phyloP scores from a whole-genome alignment of 2,113 vertebrate species.

The Calyptommatus sinebrachiatus region DNA sequence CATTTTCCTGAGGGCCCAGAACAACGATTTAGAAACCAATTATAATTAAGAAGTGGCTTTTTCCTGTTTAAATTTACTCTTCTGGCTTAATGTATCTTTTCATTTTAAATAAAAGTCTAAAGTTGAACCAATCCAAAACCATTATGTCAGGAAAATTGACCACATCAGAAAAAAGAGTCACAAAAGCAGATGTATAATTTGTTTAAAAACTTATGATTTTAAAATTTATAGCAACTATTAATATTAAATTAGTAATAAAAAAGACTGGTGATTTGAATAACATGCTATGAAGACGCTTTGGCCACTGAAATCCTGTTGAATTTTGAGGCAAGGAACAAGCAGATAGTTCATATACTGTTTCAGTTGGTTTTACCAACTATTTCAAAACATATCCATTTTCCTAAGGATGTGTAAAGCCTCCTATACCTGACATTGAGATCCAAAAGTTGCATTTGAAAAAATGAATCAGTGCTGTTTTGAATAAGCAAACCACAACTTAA shows the following conservation, averaged over 20 bases:
- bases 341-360: background rate
- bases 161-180: background rate
- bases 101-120: background rate
- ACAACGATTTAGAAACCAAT: background rate
- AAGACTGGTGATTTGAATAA: background rate
- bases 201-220: background rate
- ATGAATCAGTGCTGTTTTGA: background rate
- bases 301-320: conserved; percentile 9
- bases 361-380: background rate
- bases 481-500: background rate
- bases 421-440: conserved; percentile 23
- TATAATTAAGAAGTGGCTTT: background rate
- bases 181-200: background rate
- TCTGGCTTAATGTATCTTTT: background rate
- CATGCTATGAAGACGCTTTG: background rate
- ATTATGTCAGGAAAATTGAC: background rate
- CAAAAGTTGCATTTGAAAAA: conserved; percentile 16
- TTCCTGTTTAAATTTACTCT: background rate
- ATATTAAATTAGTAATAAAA: background rate
- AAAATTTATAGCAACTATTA: background rate
- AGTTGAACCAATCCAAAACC: no score
- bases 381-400: rapidly evolving
- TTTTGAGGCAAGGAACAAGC: background rate
- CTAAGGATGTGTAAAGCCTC: conserved; percentile 26
- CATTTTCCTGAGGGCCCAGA: background rate